These are phyloP conservation scores for Acanthiza pusilla DNA, from an alignment of 2,797 vertebrate species.

Conservation along the genomic window DNA sequence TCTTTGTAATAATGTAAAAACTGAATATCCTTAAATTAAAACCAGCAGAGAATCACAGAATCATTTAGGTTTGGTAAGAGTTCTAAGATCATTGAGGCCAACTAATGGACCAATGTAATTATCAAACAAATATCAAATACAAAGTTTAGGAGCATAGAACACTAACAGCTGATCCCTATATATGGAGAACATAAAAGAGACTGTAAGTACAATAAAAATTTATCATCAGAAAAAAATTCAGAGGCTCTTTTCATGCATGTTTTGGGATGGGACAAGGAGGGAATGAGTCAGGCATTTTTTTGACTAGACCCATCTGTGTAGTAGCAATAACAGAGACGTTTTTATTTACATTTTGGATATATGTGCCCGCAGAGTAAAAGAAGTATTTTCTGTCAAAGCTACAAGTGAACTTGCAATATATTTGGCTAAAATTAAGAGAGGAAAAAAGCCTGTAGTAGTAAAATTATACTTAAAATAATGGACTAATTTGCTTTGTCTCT, in stretches of 20 bases:
- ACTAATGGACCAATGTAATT: neutral
- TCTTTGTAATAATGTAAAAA: neutral
- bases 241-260: neutral
- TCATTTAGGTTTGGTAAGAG: neutral
- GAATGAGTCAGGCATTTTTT: neutral
- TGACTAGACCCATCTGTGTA: neutral
- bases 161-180: neutral
- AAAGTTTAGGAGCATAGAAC: neutral
- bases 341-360: neutral
- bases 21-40: neutral
- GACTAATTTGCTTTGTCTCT: neutral
- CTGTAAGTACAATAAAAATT: neutral
- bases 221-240: neutral
- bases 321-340: neutral
- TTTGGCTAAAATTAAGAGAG: neutral
- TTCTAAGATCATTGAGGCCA: neutral
- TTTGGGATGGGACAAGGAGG: neutral
- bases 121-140: neutral
- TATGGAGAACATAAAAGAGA: neutral
- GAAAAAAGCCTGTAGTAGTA: neutral
- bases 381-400: neutral
- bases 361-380: neutral
- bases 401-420: neutral
- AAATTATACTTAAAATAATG: neutral
- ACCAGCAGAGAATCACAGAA: neutral